Evolutionary conservation across 2,113 vertebrate genomes (phyloP).

Genomic region (Myotis lucifugus): DNA sequence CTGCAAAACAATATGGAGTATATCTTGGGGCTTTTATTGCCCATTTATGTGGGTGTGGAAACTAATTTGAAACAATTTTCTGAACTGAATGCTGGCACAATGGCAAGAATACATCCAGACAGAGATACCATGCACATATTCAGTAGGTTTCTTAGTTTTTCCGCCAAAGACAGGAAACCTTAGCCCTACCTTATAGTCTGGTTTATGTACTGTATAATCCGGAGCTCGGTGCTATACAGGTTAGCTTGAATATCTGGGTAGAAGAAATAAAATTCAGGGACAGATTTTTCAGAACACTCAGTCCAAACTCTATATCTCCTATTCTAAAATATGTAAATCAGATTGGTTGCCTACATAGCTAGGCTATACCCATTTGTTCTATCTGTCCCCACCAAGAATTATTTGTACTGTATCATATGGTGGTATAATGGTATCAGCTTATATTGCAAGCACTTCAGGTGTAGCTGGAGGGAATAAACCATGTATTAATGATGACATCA

Average conservation of each 20-base stretch:
- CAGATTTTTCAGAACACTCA: constrained; percentile 6
- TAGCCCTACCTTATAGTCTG: background rate
- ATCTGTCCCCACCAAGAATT: background rate
- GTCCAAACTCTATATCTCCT: background rate
- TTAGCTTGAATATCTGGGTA: constrained; percentile 16
- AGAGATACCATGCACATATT: background rate
- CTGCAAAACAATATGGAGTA: constrained; percentile 18
- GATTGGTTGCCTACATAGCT: background rate
- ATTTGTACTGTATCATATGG: background rate
- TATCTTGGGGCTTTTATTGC: constrained; percentile 50
- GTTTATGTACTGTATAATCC: background rate
- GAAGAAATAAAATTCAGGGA: background rate
- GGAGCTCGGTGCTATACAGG: background rate
- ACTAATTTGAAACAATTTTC: constrained; percentile 49
- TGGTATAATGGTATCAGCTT: background rate
- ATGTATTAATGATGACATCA: background rate
- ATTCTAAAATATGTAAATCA: constrained; percentile 7
- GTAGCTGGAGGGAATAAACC: background rate
- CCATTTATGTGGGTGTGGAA: constrained; percentile 38
- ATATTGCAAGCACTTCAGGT: background rate
- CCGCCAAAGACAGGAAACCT: background rate
- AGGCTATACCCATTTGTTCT: background rate
- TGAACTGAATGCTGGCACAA: background rate
- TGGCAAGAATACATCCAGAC: background rate
- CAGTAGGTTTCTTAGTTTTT: constrained; percentile 30